These are phyloP conservation scores for Ectemnius continuus DNA, from an alignment of 2,888 invertebrate species.

Conservation along the genomic window DNA sequence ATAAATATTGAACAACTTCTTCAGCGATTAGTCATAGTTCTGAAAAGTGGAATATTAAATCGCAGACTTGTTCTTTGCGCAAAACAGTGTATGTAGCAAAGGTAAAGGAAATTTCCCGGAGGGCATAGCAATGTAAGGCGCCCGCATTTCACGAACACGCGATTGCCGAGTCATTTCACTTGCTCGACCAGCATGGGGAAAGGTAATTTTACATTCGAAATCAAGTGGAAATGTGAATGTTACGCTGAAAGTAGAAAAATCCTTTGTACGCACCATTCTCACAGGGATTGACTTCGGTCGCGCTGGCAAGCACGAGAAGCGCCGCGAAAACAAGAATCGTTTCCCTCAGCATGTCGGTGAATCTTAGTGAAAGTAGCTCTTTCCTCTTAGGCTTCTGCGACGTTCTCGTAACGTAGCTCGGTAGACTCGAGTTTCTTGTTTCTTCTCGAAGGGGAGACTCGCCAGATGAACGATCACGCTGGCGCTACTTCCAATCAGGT, in stretches of 20 bases:
- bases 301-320: conserved; percentile 55
- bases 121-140: too few species aligned
- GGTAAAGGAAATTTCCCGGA: too few species aligned
- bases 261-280: conserved; percentile 52
- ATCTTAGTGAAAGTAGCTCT: conserved; percentile 61
- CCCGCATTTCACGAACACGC: too few species aligned
- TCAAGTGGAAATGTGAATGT: too few species aligned
- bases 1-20: too few species aligned
- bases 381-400: background rate
- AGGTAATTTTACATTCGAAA: too few species aligned
- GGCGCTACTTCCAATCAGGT: conserved; percentile 52
- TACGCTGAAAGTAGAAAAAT: background rate
- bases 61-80: too few species aligned
- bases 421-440: background rate
- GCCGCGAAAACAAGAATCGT: conserved; percentile 65
- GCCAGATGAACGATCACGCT: conserved; percentile 7
- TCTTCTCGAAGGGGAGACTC: background rate
- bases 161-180: too few species aligned
- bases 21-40: too few species aligned
- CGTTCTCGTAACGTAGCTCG: background rate
- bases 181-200: too few species aligned
- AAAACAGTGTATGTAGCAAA: too few species aligned
- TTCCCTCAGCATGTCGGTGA: conserved; percentile 60
- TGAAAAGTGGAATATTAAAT: too few species aligned
- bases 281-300: conserved; percentile 63